Evolutionary conservation across 92 coral and sea anemone genomes (phyloP), one percentile per base, ranked within the genome.

Genomic region (Umimayanthus chanpuru): DNA sequence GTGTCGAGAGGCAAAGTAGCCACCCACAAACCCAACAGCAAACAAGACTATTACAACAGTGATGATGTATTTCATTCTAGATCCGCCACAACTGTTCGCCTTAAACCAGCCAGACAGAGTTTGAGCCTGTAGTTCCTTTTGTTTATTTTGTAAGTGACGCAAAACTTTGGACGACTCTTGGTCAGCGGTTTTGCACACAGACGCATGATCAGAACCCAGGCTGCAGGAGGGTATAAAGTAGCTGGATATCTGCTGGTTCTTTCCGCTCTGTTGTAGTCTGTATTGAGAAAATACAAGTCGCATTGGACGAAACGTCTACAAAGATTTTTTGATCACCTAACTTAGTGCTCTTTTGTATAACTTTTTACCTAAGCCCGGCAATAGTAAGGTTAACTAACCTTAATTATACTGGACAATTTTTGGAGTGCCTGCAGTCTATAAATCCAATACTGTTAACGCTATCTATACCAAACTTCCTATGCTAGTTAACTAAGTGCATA

Each of bases 11-110:
- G 16, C 74, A 29, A 68, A 68, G 36, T 68, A 68, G 30, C 74
- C 74, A 7, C 74, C 74, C 30, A 68, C 74, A 68, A 68, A 68
- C 11, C 74, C 74, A 68, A 68, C 74, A 68, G 74, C 74, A 68
- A 25, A 68, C 74, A 68, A 68, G 23, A 68, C 32, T 5, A 68
- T 25, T 20, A 68, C 6, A 23, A 10, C 74, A 68, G 15, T 10
- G 2, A 68, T 68, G 29, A 68, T 29, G 74, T 68, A 68, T 38
- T 68, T 68, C 15, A 25, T 6, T n/a, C 38, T 38, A 68, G 74
- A n/a, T 25, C 74, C 74, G 12, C 74, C 74, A 68, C 74, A 68
- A 23, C 74, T n/a, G 36, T 7, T 25, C 29, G 74, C 11, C 32
- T 68, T 68, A 23, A 25, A 68, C 30, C 74, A 68, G 38, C 74